Evolutionary conservation across 2,888 invertebrate species (phyloP).

Genomic region (Creontiades dilutus): DNA sequence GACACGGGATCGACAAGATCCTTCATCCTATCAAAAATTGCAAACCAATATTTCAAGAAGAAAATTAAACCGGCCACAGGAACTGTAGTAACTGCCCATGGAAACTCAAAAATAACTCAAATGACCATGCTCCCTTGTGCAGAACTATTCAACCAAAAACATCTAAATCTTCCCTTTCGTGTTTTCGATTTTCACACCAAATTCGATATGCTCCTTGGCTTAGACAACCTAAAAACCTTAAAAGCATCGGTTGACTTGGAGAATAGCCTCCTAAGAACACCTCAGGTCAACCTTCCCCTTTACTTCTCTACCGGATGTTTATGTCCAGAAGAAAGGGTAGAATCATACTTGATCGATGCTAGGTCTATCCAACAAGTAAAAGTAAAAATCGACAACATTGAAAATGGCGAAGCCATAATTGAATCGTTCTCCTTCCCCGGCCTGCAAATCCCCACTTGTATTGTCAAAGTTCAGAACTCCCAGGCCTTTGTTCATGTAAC

Average conservation of each 20-base stretch:
- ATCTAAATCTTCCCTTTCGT: neutral
- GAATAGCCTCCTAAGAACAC: neutral
- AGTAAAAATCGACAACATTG: no score
- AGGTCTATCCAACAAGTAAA: no score
- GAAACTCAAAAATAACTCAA: neutral
- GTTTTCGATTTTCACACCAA: neutral
- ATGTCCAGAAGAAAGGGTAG: neutral
- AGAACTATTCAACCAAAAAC: neutral
- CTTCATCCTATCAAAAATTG: neutral
- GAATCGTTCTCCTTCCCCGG: no score
- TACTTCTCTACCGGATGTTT: no score
- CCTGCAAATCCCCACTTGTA: no score
- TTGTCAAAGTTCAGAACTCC: neutral
- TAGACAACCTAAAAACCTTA: neutral
- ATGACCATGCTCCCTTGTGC: neutral
- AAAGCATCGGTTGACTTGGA: neutral
- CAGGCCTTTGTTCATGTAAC: neutral
- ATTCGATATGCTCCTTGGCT: neutral
- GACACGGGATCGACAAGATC: neutral
- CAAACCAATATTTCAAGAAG: neutral
- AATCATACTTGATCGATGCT: neutral
- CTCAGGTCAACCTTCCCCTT: slow-evolving; percentile 5
- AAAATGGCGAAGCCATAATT: no score
- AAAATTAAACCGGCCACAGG: slow-evolving; percentile 19
- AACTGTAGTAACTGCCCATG: neutral